Evolutionary conservation across 2,888 invertebrate species (phyloP).

Genomic region (Lasioglossum calceatum): DNA sequence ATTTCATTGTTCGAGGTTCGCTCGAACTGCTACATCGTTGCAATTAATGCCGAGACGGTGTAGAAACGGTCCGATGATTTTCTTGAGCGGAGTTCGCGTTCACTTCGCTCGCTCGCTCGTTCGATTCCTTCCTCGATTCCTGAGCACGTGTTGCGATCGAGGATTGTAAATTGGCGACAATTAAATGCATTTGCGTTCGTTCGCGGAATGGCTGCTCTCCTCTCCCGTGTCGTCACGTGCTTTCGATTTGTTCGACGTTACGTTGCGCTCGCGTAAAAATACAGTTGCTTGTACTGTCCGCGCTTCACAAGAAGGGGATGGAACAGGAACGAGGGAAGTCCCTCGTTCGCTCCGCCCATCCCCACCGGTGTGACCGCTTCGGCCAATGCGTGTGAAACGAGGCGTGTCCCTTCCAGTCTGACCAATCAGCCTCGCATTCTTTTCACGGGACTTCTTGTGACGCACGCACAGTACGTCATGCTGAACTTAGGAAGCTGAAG

Average conservation of each 20-base stretch:
- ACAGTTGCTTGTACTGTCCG: no score
- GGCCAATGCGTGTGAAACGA: no score
- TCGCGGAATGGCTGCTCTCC: not conserved
- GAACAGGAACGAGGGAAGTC: no score
- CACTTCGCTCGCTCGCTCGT: not conserved
- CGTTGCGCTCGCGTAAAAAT: not conserved
- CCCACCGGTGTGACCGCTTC: no score
- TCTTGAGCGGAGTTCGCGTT: not conserved
- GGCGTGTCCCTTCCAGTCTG: no score
- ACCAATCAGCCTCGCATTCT: no score
- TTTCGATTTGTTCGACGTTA: not conserved
- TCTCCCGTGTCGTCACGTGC: not conserved
- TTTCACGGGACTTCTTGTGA: no score
- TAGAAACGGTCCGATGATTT: not conserved
- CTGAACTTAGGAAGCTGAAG: no score
- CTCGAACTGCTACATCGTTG: not conserved
- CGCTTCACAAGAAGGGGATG: no score
- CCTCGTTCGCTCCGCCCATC: no score
- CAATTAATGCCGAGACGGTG: not conserved
- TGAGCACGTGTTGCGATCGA: not conserved
- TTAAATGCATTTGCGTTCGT: slow-evolving; percentile 55
- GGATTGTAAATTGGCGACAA: slow-evolving; percentile 65
- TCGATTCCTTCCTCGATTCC: not conserved
- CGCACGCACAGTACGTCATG: not conserved
- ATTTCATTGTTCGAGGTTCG: slow-evolving; percentile 1